phyloP scores from a whole-genome alignment of 1,140 invertebrate genomes.

The Drosophila ambigua region DNA sequence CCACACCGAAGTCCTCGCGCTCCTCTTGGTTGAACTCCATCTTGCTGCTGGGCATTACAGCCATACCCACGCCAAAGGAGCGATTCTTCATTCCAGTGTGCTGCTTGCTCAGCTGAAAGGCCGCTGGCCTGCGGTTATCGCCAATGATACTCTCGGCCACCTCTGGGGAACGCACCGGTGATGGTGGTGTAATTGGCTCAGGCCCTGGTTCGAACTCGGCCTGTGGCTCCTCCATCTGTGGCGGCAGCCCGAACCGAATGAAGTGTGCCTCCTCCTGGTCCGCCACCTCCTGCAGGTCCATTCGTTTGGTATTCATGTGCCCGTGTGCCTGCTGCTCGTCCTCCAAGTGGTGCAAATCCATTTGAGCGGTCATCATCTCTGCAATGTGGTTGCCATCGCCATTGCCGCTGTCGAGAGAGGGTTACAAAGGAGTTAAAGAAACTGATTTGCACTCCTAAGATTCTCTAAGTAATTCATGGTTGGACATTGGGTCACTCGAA shows the following conservation, averaged over 20 bases:
- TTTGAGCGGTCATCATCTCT: conserved; percentile 55
- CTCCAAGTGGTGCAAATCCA: conserved; percentile 54
- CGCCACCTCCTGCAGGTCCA: conserved; percentile 1
- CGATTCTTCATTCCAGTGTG: conserved; percentile 83
- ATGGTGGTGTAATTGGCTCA: conserved; percentile 46
- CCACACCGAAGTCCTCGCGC: conserved; percentile 78
- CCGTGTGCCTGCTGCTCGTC: background rate
- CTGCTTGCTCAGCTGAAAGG: conserved; percentile 80
- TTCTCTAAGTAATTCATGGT: too few species aligned
- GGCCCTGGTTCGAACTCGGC: conserved; percentile 39
- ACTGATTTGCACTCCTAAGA: conserved; percentile 4
- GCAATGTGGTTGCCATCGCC: conserved; percentile 45
- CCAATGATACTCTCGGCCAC: conserved; percentile 69
- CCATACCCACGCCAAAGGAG: conserved; percentile 78
- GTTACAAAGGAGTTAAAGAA: conserved; percentile 22
- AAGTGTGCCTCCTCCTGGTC: conserved; percentile 12
- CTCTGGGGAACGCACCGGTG: conserved; percentile 33
- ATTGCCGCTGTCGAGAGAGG: conserved; percentile 51
- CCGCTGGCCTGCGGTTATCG: conserved; percentile 58
- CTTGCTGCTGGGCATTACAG: conserved; percentile 77
- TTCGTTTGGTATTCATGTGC: too few species aligned
- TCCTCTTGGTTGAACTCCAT: conserved; percentile 82
- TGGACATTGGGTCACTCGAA: conserved; percentile 4
- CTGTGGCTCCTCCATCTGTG: conserved; percentile 31
- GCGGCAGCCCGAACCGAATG: too few species aligned